Evolutionary conservation across 2,797 vertebrate species (phyloP).

Genomic region (Phalanger gymnotis): DNA sequence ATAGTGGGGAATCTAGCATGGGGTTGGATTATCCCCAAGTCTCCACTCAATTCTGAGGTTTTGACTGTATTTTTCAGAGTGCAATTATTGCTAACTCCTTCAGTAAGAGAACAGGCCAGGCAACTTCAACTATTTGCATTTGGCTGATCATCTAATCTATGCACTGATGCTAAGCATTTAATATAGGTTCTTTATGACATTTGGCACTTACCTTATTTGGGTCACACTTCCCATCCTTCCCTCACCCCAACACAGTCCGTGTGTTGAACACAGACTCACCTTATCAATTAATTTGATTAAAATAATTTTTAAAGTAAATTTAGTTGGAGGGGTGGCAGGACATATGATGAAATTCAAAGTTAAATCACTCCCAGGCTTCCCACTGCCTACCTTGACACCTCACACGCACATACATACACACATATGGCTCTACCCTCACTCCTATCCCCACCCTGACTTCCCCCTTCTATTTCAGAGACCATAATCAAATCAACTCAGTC

Average conservation of each 20-base stretch:
- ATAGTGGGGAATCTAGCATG: neutral
- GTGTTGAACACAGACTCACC: neutral
- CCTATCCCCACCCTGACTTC: neutral
- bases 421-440: neutral
- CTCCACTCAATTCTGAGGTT: neutral
- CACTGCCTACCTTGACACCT: neutral
- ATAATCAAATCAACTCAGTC: neutral
- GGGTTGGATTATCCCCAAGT: neutral
- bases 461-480: neutral
- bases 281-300: constrained; percentile 3
- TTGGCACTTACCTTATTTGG: neutral
- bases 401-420: neutral
- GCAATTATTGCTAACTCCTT: neutral
- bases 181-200: neutral
- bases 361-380: neutral
- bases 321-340: neutral
- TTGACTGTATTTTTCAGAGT: neutral
- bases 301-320: constrained; percentile 32
- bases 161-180: neutral
- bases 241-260: neutral
- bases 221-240: neutral
- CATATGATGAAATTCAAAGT: constrained; percentile 43
- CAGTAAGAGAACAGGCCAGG: neutral
- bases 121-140: neutral
- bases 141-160: neutral